Percentiles rank a stretch among this genome's conserved stretches.
Evolutionary conservation across 2,888 invertebrate species (phyloP).

Genomic region (Drosophila nr. fundita): DNA sequence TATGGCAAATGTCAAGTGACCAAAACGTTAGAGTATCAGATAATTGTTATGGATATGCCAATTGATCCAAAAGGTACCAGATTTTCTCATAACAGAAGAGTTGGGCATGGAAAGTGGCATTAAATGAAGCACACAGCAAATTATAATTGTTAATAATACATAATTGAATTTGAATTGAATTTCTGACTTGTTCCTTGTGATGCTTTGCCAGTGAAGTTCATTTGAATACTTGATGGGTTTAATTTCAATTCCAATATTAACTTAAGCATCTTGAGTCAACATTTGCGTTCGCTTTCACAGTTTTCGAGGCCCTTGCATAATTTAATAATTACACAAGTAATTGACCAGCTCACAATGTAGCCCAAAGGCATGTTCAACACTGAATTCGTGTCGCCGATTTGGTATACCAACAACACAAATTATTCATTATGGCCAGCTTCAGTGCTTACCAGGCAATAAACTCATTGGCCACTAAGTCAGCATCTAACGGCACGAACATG

Average conservation of each 20-base stretch:
- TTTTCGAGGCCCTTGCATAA: constrained; percentile 19
- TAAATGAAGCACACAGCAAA: neutral
- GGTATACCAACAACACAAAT: constrained; percentile 18
- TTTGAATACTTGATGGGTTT: constrained; percentile 25
- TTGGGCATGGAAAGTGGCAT: neutral
- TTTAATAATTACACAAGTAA: constrained; percentile 41
- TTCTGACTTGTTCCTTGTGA: neutral
- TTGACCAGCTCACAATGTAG: constrained; percentile 25
- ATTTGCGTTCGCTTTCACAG: constrained; percentile 24
- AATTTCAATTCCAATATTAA: constrained; percentile 35
- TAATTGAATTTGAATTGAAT: constrained; percentile 1
- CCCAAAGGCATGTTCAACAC: constrained; percentile 13
- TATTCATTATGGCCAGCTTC: constrained; percentile 33
- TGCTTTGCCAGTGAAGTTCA: constrained; percentile 1
- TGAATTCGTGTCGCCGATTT: constrained; percentile 5
- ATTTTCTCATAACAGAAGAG: neutral
- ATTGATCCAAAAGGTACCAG: neutral
- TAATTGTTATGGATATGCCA: constrained; percentile 10
- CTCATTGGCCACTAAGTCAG: constrained; percentile 1
- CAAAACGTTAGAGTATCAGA: neutral
- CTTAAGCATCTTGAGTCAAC: constrained; percentile 20
- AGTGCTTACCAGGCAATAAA: constrained; percentile 40
- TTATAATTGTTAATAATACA: neutral
- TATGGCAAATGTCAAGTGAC: constrained; percentile 1
- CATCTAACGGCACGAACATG: neutral